Conservation (phyloP, 2,888 invertebrate species). For the Thalpophila matura region DNA sequence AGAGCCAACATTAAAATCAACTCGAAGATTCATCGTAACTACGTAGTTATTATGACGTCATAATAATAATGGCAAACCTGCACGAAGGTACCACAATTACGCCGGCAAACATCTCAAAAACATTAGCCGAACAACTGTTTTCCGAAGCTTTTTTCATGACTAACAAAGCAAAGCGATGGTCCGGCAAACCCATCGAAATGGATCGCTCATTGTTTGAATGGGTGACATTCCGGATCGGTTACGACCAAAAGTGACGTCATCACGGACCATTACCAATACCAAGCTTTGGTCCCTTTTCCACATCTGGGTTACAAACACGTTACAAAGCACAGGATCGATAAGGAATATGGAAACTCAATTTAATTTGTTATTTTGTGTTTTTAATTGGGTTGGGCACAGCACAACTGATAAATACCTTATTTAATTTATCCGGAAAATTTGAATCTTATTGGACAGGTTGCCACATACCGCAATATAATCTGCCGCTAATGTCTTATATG, state of each 20-base stretch:
- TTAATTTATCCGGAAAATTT: constrained; percentile 34
- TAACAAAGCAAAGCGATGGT: constrained; percentile 56
- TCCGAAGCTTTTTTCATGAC: constrained; percentile 36
- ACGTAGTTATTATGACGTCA: too few relatives aligned
- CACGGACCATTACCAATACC: constrained; percentile 56
- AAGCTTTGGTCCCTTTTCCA: constrained; percentile 46
- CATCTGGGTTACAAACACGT: constrained; percentile 47
- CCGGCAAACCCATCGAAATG: constrained; percentile 65
- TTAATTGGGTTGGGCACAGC: constrained; percentile 30
- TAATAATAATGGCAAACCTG: constrained; percentile 17
- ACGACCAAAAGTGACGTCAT: constrained; percentile 67
- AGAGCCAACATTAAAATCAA: constrained; percentile 43
- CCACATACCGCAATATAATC: constrained; percentile 39
- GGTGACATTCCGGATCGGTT: constrained; percentile 68
- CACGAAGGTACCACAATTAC: constrained; percentile 42
- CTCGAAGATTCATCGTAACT: constrained; percentile 36
- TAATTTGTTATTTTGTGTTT: constrained; percentile 15
- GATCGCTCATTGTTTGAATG: constrained; percentile 67
- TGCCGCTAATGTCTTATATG: constrained; percentile 38
- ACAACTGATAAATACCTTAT: constrained; percentile 29
- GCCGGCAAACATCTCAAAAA: constrained; percentile 32
- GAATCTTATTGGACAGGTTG: constrained; percentile 31
- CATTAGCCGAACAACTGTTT: constrained; percentile 39
- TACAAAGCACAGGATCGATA: constrained; percentile 33
- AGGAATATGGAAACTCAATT: constrained; percentile 19